Conservation (phyloP, 2,888 invertebrate genomes). For the Cosmia trapezina region DNA sequence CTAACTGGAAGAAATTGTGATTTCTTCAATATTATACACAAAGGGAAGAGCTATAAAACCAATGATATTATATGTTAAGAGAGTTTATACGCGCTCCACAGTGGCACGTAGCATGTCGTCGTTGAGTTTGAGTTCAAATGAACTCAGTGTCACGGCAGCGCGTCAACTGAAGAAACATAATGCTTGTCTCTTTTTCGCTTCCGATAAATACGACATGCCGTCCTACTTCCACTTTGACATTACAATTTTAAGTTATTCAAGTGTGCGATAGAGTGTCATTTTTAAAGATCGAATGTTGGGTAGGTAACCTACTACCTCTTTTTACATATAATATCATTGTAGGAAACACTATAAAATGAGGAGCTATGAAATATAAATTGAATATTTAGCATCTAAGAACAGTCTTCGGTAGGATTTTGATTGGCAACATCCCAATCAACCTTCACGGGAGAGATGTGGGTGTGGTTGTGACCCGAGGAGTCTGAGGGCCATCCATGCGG, state of each 20-base stretch:
- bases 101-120: too few relatives aligned
- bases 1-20: slow-evolving; percentile 56
- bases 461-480: slow-evolving; percentile 90
- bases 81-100: background rate
- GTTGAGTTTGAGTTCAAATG: background rate
- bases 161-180: background rate
- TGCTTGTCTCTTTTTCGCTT: slow-evolving; percentile 3
- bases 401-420: slow-evolving; percentile 70
- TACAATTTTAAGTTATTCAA: background rate
- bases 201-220: background rate
- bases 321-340: slow-evolving; percentile 2
- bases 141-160: background rate
- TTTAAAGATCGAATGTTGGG: background rate
- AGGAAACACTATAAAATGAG: slow-evolving; percentile 43
- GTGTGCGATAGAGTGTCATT: background rate
- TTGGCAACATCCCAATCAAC: slow-evolving; percentile 68
- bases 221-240: background rate
- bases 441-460: slow-evolving; percentile 80
- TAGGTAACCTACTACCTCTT: background rate
- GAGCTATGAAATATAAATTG: slow-evolving; percentile 45
- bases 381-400: slow-evolving; percentile 69
- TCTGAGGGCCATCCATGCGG: slow-evolving; percentile 94
- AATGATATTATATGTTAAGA: background rate
- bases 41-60: slow-evolving; percentile 26
- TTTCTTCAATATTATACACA: slow-evolving; percentile 62